Evolutionary conservation across 2,113 vertebrate species (phyloP).

Genomic region (Orcinus orca): DNA sequence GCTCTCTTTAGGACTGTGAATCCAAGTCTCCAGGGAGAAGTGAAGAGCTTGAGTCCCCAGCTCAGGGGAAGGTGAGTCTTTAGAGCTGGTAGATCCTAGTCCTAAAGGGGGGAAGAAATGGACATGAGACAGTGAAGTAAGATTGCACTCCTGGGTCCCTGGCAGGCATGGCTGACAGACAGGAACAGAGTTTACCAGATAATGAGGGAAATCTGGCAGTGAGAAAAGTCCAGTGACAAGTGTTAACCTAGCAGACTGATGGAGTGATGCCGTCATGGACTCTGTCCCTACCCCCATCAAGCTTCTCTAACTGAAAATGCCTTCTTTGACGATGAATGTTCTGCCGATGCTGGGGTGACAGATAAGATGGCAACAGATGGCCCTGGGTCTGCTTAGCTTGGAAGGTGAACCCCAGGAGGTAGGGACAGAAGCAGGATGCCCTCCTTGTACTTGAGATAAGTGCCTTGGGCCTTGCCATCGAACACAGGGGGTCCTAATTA

Average conservation of each 20-base stretch:
- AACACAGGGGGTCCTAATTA: not conserved
- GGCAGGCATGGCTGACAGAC: not conserved
- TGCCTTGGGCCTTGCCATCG: not conserved
- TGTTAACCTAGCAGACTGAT: not conserved
- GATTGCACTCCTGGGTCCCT: not conserved
- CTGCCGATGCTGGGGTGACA: not conserved
- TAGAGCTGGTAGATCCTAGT: not conserved
- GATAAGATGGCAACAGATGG: not conserved
- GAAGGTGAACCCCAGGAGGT: not conserved
- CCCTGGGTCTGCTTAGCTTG: not conserved
- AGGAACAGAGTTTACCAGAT: not conserved
- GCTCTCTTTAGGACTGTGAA: not conserved
- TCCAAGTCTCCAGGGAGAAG: not conserved
- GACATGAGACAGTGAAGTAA: not conserved
- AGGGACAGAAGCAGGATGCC: not conserved
- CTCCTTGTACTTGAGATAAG: not conserved
- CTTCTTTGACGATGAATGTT: not conserved
- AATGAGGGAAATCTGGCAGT: not conserved
- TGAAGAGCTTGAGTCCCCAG: not conserved
- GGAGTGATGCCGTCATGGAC: not conserved
- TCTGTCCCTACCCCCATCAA: not conserved
- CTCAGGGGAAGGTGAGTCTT: not conserved
- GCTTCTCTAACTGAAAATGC: not conserved
- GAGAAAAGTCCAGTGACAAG: not conserved
- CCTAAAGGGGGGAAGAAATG: not conserved